These are phyloP conservation scores for Poeciliopsis infans DNA, from an alignment of 2,797 vertebrate genomes.

Conservation along the genomic window DNA sequence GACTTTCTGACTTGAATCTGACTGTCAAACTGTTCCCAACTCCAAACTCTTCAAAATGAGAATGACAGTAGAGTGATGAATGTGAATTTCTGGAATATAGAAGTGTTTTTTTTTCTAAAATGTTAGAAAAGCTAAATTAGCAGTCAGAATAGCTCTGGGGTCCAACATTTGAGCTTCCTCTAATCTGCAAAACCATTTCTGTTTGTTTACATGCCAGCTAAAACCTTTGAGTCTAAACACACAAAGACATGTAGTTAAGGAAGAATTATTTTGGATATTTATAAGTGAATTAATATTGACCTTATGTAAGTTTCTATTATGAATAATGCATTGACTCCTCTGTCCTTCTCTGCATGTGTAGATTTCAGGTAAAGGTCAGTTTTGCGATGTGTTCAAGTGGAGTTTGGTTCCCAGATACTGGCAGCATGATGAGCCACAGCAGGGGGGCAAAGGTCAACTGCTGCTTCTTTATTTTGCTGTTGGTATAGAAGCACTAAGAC, in stretches of 20 bases:
- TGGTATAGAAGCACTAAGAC: background rate
- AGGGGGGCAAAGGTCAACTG: background rate
- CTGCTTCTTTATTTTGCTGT: background rate
- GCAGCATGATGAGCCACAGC: background rate
- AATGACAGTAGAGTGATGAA: no score
- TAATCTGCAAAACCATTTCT: background rate
- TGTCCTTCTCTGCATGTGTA: background rate
- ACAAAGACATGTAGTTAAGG: background rate
- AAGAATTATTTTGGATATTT: background rate
- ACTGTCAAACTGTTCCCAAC: constrained; percentile 7
- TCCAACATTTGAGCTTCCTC: background rate
- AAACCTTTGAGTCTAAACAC: background rate
- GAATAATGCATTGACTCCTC: background rate
- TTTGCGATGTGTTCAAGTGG: background rate
- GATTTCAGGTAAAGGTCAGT: constrained; percentile 4
- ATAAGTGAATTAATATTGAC: constrained; percentile 9
- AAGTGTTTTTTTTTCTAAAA: background rate
- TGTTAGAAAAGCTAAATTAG: background rate
- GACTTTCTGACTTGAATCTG: background rate
- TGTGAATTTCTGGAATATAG: background rate
- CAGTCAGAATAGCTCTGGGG: background rate
- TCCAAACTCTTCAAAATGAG: background rate
- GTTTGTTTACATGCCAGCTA: background rate
- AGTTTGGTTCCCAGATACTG: background rate
- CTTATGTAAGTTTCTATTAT: background rate